Evolutionary conservation across 2,888 invertebrate genomes (phyloP).

Genomic region (Microplitis manilae): DNA sequence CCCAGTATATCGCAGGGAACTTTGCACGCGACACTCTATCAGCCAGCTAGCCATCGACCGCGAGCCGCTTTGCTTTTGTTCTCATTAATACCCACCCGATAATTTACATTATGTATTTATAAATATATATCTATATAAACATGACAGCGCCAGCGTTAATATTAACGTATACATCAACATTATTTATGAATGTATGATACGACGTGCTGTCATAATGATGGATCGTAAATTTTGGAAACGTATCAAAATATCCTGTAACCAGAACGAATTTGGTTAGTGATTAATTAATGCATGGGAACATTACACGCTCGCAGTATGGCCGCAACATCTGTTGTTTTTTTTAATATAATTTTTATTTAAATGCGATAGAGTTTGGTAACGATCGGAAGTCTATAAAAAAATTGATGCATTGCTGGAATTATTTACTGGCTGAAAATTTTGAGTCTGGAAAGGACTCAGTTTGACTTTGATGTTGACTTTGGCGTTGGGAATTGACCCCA

Average conservation of each 20-base stretch:
- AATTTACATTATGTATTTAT: too few relatives aligned
- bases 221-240: not conserved
- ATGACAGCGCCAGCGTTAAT: not conserved
- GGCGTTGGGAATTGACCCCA: too few relatives aligned
- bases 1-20: conserved; percentile 3
- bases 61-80: not conserved
- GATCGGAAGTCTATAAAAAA: conserved; percentile 1
- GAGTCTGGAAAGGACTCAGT: too few relatives aligned
- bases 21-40: conserved; percentile 20
- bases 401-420: too few relatives aligned
- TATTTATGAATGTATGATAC: not conserved
- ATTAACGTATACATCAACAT: not conserved
- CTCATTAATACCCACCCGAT: too few relatives aligned
- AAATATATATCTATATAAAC: too few relatives aligned
- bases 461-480: too few relatives aligned
- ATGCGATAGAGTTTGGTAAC: not conserved
- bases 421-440: too few relatives aligned
- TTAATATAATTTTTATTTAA: conserved; percentile 8
- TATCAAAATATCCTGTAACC: conserved; percentile 18
- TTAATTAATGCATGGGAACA: conserved; percentile 36
- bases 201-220: not conserved
- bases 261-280: conserved; percentile 31
- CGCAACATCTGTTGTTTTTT: conserved; percentile 50
- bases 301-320: conserved; percentile 35
- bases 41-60: not conserved